These are phyloP conservation scores for Xiphias gladius DNA, from an alignment of 2,113 vertebrate species.

Conservation along the genomic window DNA sequence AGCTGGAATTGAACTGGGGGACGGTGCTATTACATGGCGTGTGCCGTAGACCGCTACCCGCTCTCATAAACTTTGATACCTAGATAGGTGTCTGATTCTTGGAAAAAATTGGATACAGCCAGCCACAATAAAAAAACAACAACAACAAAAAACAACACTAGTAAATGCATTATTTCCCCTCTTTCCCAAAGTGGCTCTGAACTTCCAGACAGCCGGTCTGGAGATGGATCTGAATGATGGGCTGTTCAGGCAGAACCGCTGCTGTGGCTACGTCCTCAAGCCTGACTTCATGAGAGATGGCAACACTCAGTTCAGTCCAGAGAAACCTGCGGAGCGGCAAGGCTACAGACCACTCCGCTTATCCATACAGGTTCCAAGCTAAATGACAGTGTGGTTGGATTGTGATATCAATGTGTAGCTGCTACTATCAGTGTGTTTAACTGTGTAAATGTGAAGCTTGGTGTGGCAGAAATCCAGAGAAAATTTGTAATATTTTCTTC, in stretches of 20 bases:
- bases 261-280: constrained; percentile 92
- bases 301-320: constrained; percentile 86
- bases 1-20: too few species aligned
- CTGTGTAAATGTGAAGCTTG: not conserved
- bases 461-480: not conserved
- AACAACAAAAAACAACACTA: not conserved
- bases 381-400: not conserved
- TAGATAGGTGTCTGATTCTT: not conserved
- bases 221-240: constrained; percentile 97
- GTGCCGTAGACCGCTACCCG: not conserved
- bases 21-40: too few species aligned
- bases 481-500: not conserved
- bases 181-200: constrained; percentile 89
- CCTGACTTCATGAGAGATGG: constrained; percentile 88
- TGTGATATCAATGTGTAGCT: not conserved
- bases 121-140: not conserved
- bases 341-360: constrained; percentile 82
- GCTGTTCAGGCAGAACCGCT: constrained; percentile 90
- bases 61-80: not conserved
- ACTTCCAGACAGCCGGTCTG: constrained; percentile 93
- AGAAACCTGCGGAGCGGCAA: constrained; percentile 78
- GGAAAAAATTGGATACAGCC: not conserved
- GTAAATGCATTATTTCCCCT: constrained; percentile 26
- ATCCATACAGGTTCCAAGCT: constrained; percentile 83
- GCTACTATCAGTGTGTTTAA: not conserved